Evolutionary conservation across 2,113 vertebrate genomes (phyloP).

Genomic region (Prionailurus bengalensis): DNA sequence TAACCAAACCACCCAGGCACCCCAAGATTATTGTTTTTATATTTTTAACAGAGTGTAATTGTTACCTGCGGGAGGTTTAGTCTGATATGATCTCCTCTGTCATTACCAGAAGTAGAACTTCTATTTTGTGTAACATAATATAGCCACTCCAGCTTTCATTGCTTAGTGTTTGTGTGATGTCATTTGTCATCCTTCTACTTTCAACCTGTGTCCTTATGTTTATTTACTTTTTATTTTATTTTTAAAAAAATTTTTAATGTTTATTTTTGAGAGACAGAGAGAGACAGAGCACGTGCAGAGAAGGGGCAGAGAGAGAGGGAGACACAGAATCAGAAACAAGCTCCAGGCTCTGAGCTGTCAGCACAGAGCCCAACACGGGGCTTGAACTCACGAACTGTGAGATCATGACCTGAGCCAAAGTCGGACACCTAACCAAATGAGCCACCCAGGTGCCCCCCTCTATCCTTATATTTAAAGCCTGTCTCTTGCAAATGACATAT

Average conservation of each 20-base stretch:
- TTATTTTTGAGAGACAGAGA: no score
- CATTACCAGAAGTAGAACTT: neutral
- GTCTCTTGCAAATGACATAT: neutral
- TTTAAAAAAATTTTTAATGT: no score
- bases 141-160: neutral
- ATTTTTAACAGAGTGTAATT: neutral
- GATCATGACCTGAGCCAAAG: no score
- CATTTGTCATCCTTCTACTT: neutral
- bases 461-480: conserved; percentile 8
- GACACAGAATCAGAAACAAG: no score
- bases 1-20: no score
- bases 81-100: neutral
- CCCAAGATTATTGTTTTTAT: neutral
- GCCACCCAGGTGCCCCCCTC: neutral
- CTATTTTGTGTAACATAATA: neutral
- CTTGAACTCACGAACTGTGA: no score
- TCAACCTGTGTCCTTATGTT: neutral
- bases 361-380: no score
- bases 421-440: no score
- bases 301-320: no score
- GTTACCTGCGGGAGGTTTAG: neutral
- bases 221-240: neutral
- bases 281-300: no score
- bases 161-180: neutral
- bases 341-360: no score